Conservation (phyloP, 2,888 invertebrate genomes). For the Amphipoea lucens region DNA sequence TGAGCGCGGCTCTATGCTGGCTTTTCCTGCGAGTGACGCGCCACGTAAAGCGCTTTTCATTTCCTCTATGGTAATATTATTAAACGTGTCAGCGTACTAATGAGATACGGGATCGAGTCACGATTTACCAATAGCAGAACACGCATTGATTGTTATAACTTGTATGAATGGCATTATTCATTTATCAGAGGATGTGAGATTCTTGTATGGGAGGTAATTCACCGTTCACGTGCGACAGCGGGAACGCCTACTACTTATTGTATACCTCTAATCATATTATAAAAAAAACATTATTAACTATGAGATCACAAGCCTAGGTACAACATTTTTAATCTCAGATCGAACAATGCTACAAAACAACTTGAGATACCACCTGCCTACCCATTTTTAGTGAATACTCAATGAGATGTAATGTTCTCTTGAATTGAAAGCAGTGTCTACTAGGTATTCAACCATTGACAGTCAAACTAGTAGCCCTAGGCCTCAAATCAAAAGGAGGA, state of each 20-base stretch:
- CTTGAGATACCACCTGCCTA: background rate
- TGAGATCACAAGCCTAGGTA: background rate
- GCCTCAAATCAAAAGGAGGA: constrained; percentile 18
- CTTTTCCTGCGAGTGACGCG: constrained; percentile 82
- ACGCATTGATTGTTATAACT: constrained; percentile 57
- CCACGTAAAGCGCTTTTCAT: constrained; percentile 76
- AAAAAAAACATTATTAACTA: background rate
- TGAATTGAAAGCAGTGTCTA: background rate
- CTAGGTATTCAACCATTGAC: constrained; percentile 1
- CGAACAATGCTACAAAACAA: background rate
- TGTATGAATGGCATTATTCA: constrained; percentile 66
- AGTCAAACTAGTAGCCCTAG: constrained; percentile 5
- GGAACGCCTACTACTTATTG: constrained; percentile 31
- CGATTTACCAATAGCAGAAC: constrained; percentile 73
- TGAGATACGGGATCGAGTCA: constrained; percentile 78
- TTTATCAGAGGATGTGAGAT: constrained; percentile 58
- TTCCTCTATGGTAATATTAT: constrained; percentile 84
- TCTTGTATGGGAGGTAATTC: constrained; percentile 45
- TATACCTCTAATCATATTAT: constrained; percentile 14
- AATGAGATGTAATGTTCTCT: background rate
- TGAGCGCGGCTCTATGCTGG: constrained; percentile 68
- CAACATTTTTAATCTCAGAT: background rate
- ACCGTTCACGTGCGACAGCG: constrained; percentile 26
- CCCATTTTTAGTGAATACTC: background rate
- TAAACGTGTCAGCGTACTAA: constrained; percentile 85